Conservation (phyloP, 2,888 invertebrate species). For the Camponotus fellah region DNA sequence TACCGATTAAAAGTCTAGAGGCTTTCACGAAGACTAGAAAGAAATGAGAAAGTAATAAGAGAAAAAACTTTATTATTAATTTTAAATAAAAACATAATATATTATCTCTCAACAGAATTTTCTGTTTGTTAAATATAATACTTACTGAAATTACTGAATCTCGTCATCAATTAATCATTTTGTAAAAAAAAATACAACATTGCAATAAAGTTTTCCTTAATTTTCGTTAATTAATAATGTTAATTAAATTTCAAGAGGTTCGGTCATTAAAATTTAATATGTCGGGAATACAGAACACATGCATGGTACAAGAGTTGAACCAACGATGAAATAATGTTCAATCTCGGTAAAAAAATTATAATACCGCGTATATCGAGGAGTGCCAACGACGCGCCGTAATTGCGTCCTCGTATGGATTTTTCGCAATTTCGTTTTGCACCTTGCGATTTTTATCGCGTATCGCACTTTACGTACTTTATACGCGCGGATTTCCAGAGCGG, state of each 20-base stretch:
- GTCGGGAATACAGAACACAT: not conserved
- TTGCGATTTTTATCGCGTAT: constrained; percentile 48
- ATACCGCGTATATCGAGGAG: constrained; percentile 11
- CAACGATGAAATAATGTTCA: constrained; percentile 31
- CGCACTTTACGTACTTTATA: constrained; percentile 47
- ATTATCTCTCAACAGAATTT: not conserved
- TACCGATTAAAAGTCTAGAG: not conserved
- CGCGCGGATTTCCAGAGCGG: constrained; percentile 39
- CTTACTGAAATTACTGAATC: not conserved
- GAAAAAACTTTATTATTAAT: not conserved
- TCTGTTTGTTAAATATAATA: constrained; percentile 9
- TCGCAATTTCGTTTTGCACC: constrained; percentile 45
- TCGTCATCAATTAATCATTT: not conserved
- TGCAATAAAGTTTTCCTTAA: not conserved
- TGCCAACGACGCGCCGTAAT: constrained; percentile 29
- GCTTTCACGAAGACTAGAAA: not conserved
- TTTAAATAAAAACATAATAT: not conserved
- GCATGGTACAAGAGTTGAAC: not conserved
- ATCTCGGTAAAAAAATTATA: constrained; percentile 23
- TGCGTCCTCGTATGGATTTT: constrained; percentile 39
- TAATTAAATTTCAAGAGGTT: not conserved
- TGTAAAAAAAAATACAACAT: constrained; percentile 13
- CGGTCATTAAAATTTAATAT: constrained; percentile 30
- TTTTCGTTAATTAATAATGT: constrained; percentile 17
- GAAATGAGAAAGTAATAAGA: not conserved